A percentile compares a stretch with the other conserved stretches of the same genome.
Evolutionary conservation across 92 coral and sea anemone genomes (phyloP).

Genomic region (Porites evermanni): DNA sequence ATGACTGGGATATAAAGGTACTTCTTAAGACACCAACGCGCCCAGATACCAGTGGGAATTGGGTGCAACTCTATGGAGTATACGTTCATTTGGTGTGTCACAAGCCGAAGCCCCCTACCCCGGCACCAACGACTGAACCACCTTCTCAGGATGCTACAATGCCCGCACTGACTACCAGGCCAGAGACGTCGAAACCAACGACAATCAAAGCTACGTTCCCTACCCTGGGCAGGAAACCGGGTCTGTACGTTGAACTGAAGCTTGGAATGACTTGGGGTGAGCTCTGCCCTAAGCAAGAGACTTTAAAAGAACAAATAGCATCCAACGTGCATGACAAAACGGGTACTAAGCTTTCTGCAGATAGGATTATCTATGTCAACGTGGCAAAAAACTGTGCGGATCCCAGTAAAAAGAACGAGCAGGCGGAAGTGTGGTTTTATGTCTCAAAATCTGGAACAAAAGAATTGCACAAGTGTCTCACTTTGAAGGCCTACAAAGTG

Average conservation of each 20-base stretch:
- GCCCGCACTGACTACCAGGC: background rate
- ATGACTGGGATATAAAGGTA: conserved; percentile 5
- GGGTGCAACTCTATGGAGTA: conserved; percentile 1
- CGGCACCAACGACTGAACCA: background rate
- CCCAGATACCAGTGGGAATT: background rate
- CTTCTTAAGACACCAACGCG: conserved; percentile 19
- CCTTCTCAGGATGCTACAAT: conserved; percentile 8
- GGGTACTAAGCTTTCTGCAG: conserved; percentile 68
- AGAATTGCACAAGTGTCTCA: conserved; percentile 62
- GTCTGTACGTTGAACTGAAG: conserved; percentile 71
- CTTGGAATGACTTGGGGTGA: conserved; percentile 88
- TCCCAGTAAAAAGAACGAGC: conserved; percentile 59
- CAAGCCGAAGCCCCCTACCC: conserved; percentile 29
- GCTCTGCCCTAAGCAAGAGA: conserved; percentile 76
- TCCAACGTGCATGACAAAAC: conserved; percentile 68
- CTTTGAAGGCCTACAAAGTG: conserved; percentile 72
- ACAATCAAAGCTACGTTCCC: conserved; percentile 36
- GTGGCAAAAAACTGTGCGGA: conserved; percentile 73
- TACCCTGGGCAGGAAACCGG: conserved; percentile 38
- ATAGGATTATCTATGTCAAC: conserved; percentile 76
- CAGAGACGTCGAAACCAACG: background rate
- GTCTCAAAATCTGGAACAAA: conserved; percentile 60
- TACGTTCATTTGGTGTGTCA: background rate
- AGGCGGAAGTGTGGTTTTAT: conserved; percentile 86
- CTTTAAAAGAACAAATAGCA: conserved; percentile 80